phyloP scores from a whole-genome alignment of 2,888 invertebrate genomes.

The Drosophila phalerata region DNA sequence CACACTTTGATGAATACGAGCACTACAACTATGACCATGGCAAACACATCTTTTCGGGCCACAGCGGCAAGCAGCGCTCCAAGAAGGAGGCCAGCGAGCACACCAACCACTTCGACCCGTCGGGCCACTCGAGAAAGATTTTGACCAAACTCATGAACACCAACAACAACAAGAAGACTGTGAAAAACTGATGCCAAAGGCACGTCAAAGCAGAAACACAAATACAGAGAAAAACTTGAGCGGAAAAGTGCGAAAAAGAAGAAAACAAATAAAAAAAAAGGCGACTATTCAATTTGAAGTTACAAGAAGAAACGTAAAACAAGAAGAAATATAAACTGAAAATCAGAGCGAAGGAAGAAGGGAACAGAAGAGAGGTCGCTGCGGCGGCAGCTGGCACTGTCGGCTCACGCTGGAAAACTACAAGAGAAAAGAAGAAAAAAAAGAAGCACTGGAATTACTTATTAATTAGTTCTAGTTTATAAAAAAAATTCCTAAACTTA shows the following conservation, averaged over 20 bases:
- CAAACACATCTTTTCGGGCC: slow-evolving; percentile 94
- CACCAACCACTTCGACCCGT: slow-evolving; percentile 96
- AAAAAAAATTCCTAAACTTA: slow-evolving; percentile 60
- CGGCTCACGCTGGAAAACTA: slow-evolving; percentile 37
- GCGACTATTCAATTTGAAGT: slow-evolving; percentile 16
- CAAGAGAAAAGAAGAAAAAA: slow-evolving; percentile 15
- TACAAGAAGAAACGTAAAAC: slow-evolving; percentile 6
- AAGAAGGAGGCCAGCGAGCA: slow-evolving; percentile 95
- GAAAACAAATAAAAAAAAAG: slow-evolving; percentile 15
- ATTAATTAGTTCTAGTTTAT: slow-evolving; percentile 52
- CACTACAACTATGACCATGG: slow-evolving; percentile 97
- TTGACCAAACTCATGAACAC: slow-evolving; percentile 58
- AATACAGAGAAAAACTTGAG: slow-evolving; percentile 22
- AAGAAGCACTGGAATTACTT: slow-evolving; percentile 43
- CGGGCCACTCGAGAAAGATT: slow-evolving; percentile 89
- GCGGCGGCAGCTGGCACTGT: slow-evolving; percentile 58
- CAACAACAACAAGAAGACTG: slow-evolving; percentile 91
- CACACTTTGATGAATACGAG: slow-evolving; percentile 95
- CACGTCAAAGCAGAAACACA: slow-evolving; percentile 15
- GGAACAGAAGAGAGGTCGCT: slow-evolving; percentile 24
- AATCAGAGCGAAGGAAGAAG: slow-evolving; percentile 25
- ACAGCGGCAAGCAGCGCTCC: slow-evolving; percentile 95
- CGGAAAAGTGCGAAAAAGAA: slow-evolving; percentile 28
- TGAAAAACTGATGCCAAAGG: slow-evolving; percentile 64
- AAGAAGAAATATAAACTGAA: slow-evolving; percentile 29